phyloP scores from a whole-genome alignment of 2,113 vertebrate genomes.

The Caranx ignobilis region DNA sequence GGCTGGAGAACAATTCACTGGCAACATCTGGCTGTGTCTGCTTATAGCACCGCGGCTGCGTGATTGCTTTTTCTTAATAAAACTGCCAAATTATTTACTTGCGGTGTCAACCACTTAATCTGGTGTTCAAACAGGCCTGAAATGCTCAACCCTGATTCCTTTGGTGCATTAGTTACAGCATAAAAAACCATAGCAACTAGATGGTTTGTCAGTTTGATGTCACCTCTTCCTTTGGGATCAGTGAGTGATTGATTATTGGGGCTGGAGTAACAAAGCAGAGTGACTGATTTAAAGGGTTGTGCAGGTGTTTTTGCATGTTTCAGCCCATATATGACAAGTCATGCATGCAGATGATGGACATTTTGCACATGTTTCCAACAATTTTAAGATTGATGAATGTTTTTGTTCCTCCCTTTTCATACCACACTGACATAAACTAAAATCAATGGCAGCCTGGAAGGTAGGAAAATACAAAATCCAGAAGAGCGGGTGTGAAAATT shows the following conservation, averaged over 20 bases:
- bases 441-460: slow-evolving; percentile 6
- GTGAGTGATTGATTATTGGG: slow-evolving; percentile 39
- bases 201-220: slow-evolving; percentile 29
- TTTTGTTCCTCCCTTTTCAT: not conserved
- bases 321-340: slow-evolving; percentile 45
- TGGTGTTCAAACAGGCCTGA: not conserved
- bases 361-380: slow-evolving; percentile 36
- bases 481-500: not conserved
- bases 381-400: slow-evolving; percentile 26
- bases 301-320: slow-evolving; percentile 33
- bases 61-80: slow-evolving; percentile 34
- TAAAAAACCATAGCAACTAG: not conserved
- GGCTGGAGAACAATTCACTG: slow-evolving; percentile 53
- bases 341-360: not conserved
- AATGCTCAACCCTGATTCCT: not conserved
- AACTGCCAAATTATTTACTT: slow-evolving; percentile 58
- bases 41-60: slow-evolving; percentile 29
- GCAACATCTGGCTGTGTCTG: slow-evolving; percentile 67
- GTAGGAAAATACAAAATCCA: not conserved
- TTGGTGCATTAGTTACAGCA: not conserved
- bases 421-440: not conserved
- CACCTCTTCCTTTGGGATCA: not conserved
- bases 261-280: slow-evolving; percentile 11
- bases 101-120: slow-evolving; percentile 45
- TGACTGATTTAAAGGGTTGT: slow-evolving; percentile 35